A percentile compares a stretch with the other conserved stretches of the same genome.
phyloP scores from a whole-genome alignment of 1,140 invertebrate species.

The Drosophila sucinea region DNA sequence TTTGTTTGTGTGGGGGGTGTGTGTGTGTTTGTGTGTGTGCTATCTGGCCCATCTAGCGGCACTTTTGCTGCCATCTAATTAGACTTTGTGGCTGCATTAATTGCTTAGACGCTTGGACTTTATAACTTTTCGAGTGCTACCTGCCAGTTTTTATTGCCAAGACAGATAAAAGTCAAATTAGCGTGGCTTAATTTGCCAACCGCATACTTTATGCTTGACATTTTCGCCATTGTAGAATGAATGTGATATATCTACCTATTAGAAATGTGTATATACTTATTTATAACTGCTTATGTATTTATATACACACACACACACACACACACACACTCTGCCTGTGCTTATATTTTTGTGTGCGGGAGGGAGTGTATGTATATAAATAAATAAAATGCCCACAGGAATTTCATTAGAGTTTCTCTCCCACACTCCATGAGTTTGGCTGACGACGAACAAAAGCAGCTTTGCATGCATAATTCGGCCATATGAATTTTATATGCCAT shows the following conservation, averaged over 20 bases:
- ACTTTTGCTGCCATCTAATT: conserved; percentile 70
- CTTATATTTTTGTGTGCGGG: conserved; percentile 8
- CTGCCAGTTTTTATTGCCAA: conserved; percentile 53
- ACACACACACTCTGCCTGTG: conserved; percentile 20
- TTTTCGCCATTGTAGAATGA: conserved; percentile 12
- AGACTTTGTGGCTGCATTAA: conserved; percentile 73
- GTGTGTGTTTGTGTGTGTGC: conserved; percentile 38
- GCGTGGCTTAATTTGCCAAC: conserved; percentile 55
- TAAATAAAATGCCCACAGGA: conserved; percentile 63
- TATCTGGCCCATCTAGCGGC: conserved; percentile 60
- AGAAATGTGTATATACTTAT: not conserved
- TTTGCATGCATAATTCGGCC: conserved; percentile 67
- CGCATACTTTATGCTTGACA: conserved; percentile 26
- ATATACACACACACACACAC: not conserved
- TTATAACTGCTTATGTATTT: not conserved
- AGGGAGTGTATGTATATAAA: conserved; percentile 36
- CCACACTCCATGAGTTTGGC: not conserved
- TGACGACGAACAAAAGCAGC: conserved; percentile 38
- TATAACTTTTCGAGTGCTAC: conserved; percentile 64
- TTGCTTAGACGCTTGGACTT: conserved; percentile 62
- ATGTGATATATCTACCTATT: not conserved
- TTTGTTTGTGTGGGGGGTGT: not conserved
- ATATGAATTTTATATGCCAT: conserved; percentile 56
- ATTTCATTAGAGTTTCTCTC: conserved; percentile 50
- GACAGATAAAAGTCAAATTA: conserved; percentile 65